phyloP scores from a whole-genome alignment of 2,797 vertebrate genomes.

The Cossypha polioptera region DNA sequence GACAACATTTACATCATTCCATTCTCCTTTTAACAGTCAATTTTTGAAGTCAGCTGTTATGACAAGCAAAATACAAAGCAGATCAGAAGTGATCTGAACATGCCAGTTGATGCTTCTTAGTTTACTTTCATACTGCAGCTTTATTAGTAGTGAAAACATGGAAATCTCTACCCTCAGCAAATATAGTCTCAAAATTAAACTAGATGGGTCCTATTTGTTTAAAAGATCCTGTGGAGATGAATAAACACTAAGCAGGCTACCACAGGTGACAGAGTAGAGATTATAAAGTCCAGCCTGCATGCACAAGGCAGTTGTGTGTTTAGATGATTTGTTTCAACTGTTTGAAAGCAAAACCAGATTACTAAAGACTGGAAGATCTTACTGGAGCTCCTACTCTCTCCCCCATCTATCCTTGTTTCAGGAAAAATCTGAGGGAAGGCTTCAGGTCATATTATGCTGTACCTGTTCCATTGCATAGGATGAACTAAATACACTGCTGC shows the following conservation, averaged over 20 bases:
- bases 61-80: background rate
- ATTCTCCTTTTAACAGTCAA: background rate
- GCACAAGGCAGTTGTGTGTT: background rate
- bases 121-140: background rate
- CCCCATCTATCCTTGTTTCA: accelerated
- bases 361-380: background rate
- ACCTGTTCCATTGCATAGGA: constrained; percentile 98
- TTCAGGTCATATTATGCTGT: background rate
- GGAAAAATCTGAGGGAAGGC: background rate
- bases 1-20: background rate
- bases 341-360: background rate
- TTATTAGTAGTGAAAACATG: background rate
- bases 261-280: background rate
- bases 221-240: background rate
- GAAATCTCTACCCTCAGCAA: background rate
- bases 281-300: background rate
- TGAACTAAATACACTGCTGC: constrained; percentile 89
- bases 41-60: background rate
- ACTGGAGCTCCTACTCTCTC: background rate
- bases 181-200: background rate
- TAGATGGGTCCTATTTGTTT: background rate
- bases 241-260: background rate
- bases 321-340: background rate
- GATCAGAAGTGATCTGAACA: background rate
- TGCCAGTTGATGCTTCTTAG: background rate